Conservation (phyloP, 2,888 invertebrate species). For the Chesias legatella region DNA sequence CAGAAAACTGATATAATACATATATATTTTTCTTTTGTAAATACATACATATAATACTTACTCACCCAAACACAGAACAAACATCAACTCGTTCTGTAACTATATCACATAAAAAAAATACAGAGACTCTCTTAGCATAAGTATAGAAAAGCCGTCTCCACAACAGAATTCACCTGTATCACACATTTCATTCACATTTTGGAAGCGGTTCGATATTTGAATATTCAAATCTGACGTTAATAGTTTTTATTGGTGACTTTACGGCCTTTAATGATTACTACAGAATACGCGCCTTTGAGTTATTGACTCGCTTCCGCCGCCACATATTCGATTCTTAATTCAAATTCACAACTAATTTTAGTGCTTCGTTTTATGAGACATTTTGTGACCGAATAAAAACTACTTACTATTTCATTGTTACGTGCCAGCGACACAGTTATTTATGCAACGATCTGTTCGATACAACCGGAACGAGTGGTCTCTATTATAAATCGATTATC, state of each 20-base stretch:
- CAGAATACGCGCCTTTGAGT: constrained; percentile 49
- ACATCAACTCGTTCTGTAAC: no score
- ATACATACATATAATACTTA: no score
- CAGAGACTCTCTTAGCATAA: no score
- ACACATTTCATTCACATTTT: constrained; percentile 53
- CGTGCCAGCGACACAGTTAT: constrained; percentile 9
- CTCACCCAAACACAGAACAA: no score
- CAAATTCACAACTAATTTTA: background rate
- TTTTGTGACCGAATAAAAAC: background rate
- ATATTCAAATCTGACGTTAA: constrained; percentile 69
- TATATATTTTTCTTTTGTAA: no score
- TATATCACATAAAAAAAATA: no score
- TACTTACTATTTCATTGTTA: constrained; percentile 3
- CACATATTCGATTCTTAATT: constrained; percentile 29
- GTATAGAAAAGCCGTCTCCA: constrained; percentile 21
- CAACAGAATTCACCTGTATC: constrained; percentile 18
- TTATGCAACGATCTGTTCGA: constrained; percentile 14
- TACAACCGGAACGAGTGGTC: constrained; percentile 38
- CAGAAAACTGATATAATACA: no score
- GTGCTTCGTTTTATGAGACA: background rate
- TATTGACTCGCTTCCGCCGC: constrained; percentile 39
- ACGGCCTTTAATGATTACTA: constrained; percentile 68
- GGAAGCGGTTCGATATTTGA: constrained; percentile 63
- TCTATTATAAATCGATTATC: constrained; percentile 48
- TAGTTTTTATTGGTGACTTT: constrained; percentile 75